Evolutionary conservation across 1,140 invertebrate genomes (phyloP), one percentile per base, ranked within the genome.

Genomic region (Aphis gossypii): DNA sequence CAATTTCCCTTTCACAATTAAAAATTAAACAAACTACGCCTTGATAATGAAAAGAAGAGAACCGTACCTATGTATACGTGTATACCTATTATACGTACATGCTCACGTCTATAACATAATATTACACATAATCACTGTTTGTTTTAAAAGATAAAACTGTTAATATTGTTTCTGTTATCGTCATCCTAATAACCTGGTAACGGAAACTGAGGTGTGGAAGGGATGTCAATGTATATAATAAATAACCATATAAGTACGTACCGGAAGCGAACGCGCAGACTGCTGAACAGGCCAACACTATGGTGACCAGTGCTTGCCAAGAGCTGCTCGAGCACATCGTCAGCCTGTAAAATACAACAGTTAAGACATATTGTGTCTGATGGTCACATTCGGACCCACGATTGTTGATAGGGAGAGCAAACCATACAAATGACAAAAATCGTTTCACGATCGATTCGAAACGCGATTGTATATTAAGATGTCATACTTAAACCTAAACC

Each of bases 201-300:
- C 14, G 11, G 4, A n/a, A 76, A 18, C 11, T n/a, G 20, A 76
- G 14, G 30, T n/a, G 1, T 76, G 60, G 4, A 68, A 18, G n/a
- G 30, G 30, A 76, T 76, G 60, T 38, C 56, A 25, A 89, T 56
- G 11, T 25, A 89, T 54, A 89, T 51, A 89, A 89, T 89, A 41
- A 23, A 89, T 87, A 87, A 3, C 7, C 7, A 86, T 6, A 56
- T 51, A 56, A 6, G 14, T 93, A 93, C 92, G 35, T 93, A 93
- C 92, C 92, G 7, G 92, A 93, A 84, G 92, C 82, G 51, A 93
- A 93, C 92, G 92, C 92, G 92, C 92, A 93, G 92, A 93, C 92
- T 54, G 92, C 92, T 44, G 92, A 93, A 93, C 48, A 93, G 92
- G 92, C 92, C 38, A 93, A 84, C 92, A 93, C 92, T 84, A 48